These are phyloP conservation scores for Hirtodrosophila alboralis DNA, from an alignment of 2,888 invertebrate species.

Conservation along the genomic window DNA sequence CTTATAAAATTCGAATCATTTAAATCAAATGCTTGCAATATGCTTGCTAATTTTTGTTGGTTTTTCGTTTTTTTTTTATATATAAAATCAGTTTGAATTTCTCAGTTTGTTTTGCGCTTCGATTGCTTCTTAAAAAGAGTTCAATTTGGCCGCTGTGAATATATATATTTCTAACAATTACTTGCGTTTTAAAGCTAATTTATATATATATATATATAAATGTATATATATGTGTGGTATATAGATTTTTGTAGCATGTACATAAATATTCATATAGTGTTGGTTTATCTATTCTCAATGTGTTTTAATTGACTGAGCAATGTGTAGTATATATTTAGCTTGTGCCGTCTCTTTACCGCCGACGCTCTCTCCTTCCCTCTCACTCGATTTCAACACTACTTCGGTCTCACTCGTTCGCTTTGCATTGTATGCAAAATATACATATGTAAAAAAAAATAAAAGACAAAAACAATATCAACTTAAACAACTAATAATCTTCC, in stretches of 20 bases:
- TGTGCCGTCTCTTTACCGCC: conserved; percentile 13
- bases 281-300: conserved; percentile 15
- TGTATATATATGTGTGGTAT: too few relatives aligned
- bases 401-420: conserved; percentile 13
- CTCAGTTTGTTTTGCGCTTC: conserved; percentile 21
- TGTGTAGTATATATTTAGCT: conserved; percentile 45
- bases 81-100: conserved; percentile 38
- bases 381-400: neutral
- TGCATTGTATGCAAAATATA: conserved; percentile 58
- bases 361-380: neutral
- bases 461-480: conserved; percentile 24
- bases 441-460: neutral
- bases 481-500: conserved; percentile 56
- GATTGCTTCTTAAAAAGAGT: conserved; percentile 38
- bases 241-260: conserved; percentile 1
- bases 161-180: conserved; percentile 34
- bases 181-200: conserved; percentile 34
- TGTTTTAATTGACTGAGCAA: conserved; percentile 60
- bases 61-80: too few relatives aligned
- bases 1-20: conserved; percentile 28
- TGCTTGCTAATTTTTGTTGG: too few relatives aligned
- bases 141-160: conserved; percentile 50
- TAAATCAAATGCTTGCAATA: conserved; percentile 36
- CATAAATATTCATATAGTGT: conserved; percentile 6
- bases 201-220: neutral